Base-by-base conservation (phyloP, 2,113 vertebrate genomes). In the Oncorhynchus masou region DNA sequence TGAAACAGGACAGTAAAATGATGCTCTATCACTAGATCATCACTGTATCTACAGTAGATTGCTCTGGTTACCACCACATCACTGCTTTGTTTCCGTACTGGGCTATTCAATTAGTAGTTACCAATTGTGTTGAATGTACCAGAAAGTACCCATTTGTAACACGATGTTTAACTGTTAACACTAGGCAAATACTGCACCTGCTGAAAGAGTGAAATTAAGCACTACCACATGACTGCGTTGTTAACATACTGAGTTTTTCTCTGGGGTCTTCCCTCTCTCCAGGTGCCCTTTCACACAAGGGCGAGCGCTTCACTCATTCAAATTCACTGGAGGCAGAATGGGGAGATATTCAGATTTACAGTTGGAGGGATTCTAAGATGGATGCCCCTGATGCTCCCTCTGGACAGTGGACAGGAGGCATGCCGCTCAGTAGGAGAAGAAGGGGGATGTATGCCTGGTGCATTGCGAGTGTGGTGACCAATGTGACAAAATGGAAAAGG, bases 321-420 rank as follows among this genome's bases (percentile, higher is more conserved):
- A 70, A 70, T 70, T 68, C 74, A 82, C 76, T 80, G 51, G 39
- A 45, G 39, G 39, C 8, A 45, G 39, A 45, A 45, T 2, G 39
- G 39, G 31, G 73, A 78, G 79, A 85, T 73, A 83, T 79, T 87
- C 83, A 75, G 39, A 45, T 45, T 45, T 45, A 45, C 39, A 81
- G 77, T 5, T 74, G 73, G 74, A 22, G 64, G 49, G 73, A 71
- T 31, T 65, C 49, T 66, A 84, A 90, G 83, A 91, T 83, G 84
- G 82, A 91, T 89, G 82, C 66, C 6, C 79, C 71, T 2, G 71
- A 57, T 69, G 49, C 76, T 84, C 87, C 89, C 79, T 25, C 66
- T 16, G 85, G 88, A 90, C 88, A 86, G 81, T 81, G 74, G 77
- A 87, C 81, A 87, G 87, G 83, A 89, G 81, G 79, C 86, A 86